Base-by-base conservation (phyloP, 2,888 invertebrate genomes). In the Dasypogon diadema region DNA sequence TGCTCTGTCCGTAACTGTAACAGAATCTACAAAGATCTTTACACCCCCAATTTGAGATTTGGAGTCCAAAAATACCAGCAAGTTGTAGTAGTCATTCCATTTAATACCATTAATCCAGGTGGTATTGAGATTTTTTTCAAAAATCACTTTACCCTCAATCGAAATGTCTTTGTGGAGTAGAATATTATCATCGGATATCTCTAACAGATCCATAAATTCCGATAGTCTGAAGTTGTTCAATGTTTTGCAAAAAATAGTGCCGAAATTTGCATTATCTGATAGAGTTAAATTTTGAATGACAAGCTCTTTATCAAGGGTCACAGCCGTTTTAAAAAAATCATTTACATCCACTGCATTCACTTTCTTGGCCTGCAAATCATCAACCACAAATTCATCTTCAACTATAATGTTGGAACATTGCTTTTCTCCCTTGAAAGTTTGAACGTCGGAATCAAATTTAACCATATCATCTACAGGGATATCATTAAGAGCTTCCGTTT, bases 1-100 rank as follows among this genome's bases (percentile, higher is more conserved):
- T 3, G 21, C 21, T 0, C 2, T 30, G 34, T 70, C 21, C 21
- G 18, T 16, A 1, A 54, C 21, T 5, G n/a, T 54, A 30, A 70
- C 8, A 21, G 30, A 46, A 5, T 70, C 37, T 21, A 24, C 12
- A 70, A 70, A 70, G 0, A 18, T 70, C 6, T 70, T 70, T 2
- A 16, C 14, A 2, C 70, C 70, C 10, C 54, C 70, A 54, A 70
- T 26, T 54, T 70, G 26, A 2, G 70, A 14, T 30, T 22, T 30
- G 18, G 46, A 30, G 24, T 54, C 30, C 10, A 54, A 18, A 14
- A 70, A 70, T 14, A 70, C 70, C 2, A 70, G 5, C 12, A 70
- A 34, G 16, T 34, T 70, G 8, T 30, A 12, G 12, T 70, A 70
- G 2, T 54, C 34, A 4, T 70, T n/a, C 70, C 70, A 70, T 2